phyloP scores from a whole-genome alignment of 2,888 invertebrate genomes.

The Aphidius colemani region DNA sequence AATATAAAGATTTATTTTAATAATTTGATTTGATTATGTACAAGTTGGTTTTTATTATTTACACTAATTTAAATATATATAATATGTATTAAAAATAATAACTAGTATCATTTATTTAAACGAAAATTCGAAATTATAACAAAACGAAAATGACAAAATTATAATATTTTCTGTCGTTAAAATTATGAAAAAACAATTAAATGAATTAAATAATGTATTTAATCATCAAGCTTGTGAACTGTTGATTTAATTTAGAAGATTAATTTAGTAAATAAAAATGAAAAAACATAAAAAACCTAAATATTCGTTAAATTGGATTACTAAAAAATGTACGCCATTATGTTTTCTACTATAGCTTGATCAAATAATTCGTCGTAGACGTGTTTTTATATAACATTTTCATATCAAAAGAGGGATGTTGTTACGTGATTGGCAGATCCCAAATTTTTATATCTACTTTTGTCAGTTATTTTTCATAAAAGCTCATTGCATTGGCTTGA shows the following conservation, averaged over 20 bases:
- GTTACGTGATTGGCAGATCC: conserved; percentile 31
- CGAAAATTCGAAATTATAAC: too few relatives aligned
- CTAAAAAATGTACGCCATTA: conserved; percentile 48
- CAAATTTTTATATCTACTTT: conserved; percentile 28
- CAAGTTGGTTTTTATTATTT: too few relatives aligned
- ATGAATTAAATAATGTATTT: conserved; percentile 8
- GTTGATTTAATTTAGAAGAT: conserved; percentile 44
- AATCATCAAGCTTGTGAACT: not conserved
- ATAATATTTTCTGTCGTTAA: too few relatives aligned
- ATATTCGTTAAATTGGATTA: conserved; percentile 45
- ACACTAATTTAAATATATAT: too few relatives aligned
- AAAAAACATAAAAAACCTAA: conserved; percentile 37
- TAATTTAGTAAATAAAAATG: conserved; percentile 39
- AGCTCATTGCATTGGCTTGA: conserved; percentile 32
- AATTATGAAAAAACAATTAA: not conserved
- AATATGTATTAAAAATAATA: not conserved
- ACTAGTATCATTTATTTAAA: not conserved
- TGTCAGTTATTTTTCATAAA: conserved; percentile 20
- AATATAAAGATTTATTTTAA: too few relatives aligned
- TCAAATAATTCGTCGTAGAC: conserved; percentile 28
- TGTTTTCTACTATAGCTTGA: conserved; percentile 26
- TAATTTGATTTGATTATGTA: too few relatives aligned
- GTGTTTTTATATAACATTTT: conserved; percentile 19
- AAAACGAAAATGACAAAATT: too few relatives aligned
- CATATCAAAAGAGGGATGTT: conserved; percentile 8